Evolutionary conservation across 2,113 vertebrate species (phyloP).

Genomic region (Myrmecophaga tridactyla): DNA sequence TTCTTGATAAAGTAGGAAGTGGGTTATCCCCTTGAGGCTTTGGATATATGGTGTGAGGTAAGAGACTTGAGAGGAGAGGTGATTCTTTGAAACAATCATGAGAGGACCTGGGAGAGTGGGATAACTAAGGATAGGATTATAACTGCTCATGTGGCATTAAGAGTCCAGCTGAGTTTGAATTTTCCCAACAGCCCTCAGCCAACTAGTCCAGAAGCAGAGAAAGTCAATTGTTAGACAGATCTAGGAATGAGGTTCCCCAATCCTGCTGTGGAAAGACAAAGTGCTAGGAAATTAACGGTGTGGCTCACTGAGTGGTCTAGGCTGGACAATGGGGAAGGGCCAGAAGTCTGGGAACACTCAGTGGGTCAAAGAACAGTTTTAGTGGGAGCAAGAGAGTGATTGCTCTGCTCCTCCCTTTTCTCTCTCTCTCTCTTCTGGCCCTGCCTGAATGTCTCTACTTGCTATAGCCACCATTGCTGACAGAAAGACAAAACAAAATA

Average conservation of each 20-base stretch:
- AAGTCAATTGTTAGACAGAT: background rate
- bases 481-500: constrained; percentile 12
- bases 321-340: background rate
- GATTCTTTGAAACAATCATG: background rate
- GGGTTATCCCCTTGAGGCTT: background rate
- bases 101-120: background rate
- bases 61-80: background rate
- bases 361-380: background rate
- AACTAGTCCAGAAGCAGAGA: background rate
- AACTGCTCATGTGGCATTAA: background rate
- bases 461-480: background rate
- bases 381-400: background rate
- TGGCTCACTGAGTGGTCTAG: background rate
- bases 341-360: background rate
- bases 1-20: background rate
- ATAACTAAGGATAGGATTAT: background rate
- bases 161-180: background rate
- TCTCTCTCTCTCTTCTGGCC: background rate
- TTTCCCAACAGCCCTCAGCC: background rate
- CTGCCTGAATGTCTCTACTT: background rate
- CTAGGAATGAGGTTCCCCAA: background rate
- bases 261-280: background rate
- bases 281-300: background rate
- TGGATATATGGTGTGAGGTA: background rate
- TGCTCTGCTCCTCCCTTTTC: background rate